Percentiles rank a stretch among this genome's conserved stretches.
phyloP scores from a whole-genome alignment of 2,113 vertebrate species.

The Hassar affinis region DNA sequence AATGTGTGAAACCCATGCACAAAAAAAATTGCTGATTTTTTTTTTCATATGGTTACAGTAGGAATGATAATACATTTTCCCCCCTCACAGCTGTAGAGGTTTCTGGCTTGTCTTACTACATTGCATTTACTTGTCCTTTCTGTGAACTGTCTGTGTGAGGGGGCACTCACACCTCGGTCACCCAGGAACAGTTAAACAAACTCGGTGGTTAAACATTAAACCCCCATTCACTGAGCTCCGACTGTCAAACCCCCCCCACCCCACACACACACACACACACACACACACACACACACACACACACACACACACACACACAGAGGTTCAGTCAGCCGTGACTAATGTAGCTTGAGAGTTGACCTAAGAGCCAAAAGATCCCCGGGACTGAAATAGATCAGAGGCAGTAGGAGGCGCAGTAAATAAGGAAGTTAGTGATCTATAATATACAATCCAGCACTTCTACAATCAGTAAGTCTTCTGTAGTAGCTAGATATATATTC shows the following conservation, averaged over 20 bases:
- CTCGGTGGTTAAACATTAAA: conserved; percentile 51
- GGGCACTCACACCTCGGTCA: conserved; percentile 2
- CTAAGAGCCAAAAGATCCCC: background rate
- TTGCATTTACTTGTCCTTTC: background rate
- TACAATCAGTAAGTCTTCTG: background rate
- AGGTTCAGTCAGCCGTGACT: conserved; percentile 26
- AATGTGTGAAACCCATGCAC: background rate
- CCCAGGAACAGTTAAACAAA: conserved; percentile 40
- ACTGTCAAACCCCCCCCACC: too few species aligned
- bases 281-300: background rate
- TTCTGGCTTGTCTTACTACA: background rate
- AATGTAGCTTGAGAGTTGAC: conserved; percentile 19
- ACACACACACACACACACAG: conserved; percentile 21
- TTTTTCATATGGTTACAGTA: background rate
- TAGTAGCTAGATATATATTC: background rate
- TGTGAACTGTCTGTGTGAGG: conserved; percentile 22
- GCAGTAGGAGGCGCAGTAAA: background rate
- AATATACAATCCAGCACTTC: background rate
- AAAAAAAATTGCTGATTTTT: too few species aligned
- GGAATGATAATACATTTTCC: background rate
- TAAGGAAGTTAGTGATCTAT: background rate
- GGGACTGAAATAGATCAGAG: background rate
- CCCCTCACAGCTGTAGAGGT: background rate
- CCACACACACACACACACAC: background rate
- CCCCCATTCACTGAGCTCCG: background rate